A percentile compares a stretch with the other conserved stretches of the same genome.
Conservation (phyloP, 2,113 vertebrate species). For the Hypomesus transpacificus region DNA sequence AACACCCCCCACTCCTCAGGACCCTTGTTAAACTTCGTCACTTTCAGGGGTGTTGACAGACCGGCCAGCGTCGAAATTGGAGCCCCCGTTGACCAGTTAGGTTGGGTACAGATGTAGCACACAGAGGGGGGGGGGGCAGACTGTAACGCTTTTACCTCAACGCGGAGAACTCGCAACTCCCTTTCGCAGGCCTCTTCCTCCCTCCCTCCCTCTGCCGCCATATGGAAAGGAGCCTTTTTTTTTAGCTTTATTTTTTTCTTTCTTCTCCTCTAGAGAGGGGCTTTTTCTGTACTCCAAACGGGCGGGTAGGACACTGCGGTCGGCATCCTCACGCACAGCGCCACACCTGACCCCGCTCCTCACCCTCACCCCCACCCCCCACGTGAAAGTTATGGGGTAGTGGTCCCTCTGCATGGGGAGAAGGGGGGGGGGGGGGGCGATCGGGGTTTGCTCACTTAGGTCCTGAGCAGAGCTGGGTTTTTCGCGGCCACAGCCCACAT, state of each 20-base stretch:
- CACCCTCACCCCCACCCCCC: not conserved
- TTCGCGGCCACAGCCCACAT: slow-evolving; percentile 71
- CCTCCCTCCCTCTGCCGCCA: not conserved
- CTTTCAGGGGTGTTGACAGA: slow-evolving; percentile 31
- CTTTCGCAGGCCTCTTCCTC: not conserved
- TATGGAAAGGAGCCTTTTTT: not conserved
- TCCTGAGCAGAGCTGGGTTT: slow-evolving; percentile 48
- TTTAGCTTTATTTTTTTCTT: not conserved
- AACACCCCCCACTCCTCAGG: slow-evolving; percentile 12
- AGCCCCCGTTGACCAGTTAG: slow-evolving; percentile 6
- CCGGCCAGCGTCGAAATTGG: slow-evolving; percentile 14
- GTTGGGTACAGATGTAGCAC: slow-evolving; percentile 9
- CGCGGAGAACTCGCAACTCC: not conserved
- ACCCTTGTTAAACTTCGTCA: slow-evolving; percentile 20
- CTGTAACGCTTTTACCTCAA: not conserved
- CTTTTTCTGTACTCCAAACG: not conserved
- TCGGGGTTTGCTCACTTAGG: not conserved
- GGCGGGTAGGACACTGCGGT: slow-evolving; percentile 10
- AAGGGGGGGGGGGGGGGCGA: not conserved
- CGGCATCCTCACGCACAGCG: slow-evolving; percentile 28
- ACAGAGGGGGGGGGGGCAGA: not conserved
- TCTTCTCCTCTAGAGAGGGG: not conserved
- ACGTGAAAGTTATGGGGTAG: not conserved
- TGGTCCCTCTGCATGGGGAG: not conserved
- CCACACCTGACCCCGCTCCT: not conserved